A percentile compares a stretch with the other conserved stretches of the same genome.
Evolutionary conservation across 2,113 vertebrate genomes (phyloP).

Genomic region (Brachionichthys hirsutus): DNA sequence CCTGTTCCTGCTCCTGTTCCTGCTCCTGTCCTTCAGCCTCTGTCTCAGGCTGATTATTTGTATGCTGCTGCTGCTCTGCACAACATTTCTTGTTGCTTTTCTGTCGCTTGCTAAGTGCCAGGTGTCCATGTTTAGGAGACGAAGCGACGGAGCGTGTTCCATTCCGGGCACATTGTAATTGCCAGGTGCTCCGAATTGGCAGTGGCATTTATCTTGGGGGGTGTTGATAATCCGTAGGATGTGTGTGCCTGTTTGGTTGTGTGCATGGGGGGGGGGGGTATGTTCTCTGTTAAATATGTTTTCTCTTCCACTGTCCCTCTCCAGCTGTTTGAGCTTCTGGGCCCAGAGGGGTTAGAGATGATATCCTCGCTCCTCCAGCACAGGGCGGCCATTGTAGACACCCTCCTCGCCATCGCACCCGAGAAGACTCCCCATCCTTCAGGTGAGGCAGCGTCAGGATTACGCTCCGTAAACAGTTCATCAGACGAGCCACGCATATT

Average conservation of each 20-base stretch:
- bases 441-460: conserved; percentile 72
- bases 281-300: conserved; percentile 1
- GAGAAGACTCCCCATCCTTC: conserved; percentile 80
- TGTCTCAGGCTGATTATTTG: conserved; percentile 36
- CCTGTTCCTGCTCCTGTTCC: neutral
- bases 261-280: conserved; percentile 6
- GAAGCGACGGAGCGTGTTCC: conserved; percentile 61
- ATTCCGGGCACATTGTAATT: conserved; percentile 62
- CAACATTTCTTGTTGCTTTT: conserved; percentile 41
- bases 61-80: conserved; percentile 14
- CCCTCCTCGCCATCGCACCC: conserved; percentile 74
- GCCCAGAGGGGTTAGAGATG: conserved; percentile 92
- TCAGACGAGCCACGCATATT: too few relatives aligned
- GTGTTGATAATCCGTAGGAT: conserved; percentile 31
- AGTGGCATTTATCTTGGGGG: conserved; percentile 14
- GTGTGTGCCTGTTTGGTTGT: conserved; percentile 30
- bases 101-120: conserved; percentile 61
- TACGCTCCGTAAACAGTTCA: neutral
- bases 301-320: conserved; percentile 1
- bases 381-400: conserved; percentile 84
- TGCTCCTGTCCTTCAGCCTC: neutral
- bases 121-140: conserved; percentile 67
- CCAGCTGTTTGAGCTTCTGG: conserved; percentile 94
- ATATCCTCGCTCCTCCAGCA: conserved; percentile 91
- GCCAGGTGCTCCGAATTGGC: conserved; percentile 67